A percentile compares a stretch with the other conserved stretches of the same genome.
These are phyloP conservation scores for Emydocephalus ijimae DNA, from an alignment of 2,113 vertebrate species.

Conservation along the genomic window DNA sequence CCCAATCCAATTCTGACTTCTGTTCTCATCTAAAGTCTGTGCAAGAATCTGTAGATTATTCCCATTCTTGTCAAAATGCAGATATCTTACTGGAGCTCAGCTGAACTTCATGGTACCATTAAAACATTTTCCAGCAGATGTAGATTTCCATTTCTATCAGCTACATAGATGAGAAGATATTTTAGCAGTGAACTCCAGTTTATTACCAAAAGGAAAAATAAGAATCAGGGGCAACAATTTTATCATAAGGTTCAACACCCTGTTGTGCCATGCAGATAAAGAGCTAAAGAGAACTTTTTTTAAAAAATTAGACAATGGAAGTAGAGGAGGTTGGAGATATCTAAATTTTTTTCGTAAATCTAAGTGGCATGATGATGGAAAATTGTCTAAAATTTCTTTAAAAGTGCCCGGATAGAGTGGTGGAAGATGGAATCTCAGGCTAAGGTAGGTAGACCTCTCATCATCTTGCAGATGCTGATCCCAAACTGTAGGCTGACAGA, in stretches of 20 bases:
- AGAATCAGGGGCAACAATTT: background rate
- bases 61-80: background rate
- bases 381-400: background rate
- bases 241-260: background rate
- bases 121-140: background rate
- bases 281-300: background rate
- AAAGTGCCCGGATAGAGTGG: background rate
- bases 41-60: background rate
- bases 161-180: background rate
- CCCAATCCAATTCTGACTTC: background rate
- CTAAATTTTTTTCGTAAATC: background rate
- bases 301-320: background rate
- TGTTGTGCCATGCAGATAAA: background rate
- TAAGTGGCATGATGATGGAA: background rate
- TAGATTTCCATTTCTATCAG: background rate
- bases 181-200: background rate
- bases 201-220: background rate
- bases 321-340: background rate
- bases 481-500: background rate
- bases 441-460: background rate
- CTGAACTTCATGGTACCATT: background rate
- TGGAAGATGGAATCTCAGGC: background rate
- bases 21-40: background rate
- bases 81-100: background rate
- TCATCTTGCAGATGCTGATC: slow-evolving; percentile 1